Evolutionary conservation across 2,113 vertebrate genomes (phyloP), one percentile per base, ranked within the genome.

Genomic region (Apodemus sylvaticus): DNA sequence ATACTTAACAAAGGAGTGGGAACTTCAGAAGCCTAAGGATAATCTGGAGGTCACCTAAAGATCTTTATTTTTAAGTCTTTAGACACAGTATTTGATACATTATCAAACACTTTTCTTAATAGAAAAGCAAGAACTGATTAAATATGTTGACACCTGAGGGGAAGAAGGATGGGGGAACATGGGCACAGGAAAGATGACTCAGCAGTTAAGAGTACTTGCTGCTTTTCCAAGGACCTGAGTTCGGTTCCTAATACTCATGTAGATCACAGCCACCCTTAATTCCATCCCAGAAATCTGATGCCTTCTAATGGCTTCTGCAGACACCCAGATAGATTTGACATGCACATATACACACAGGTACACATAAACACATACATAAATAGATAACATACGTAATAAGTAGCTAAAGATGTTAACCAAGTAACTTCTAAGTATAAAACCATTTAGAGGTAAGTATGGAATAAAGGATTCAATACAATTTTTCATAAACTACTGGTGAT

Each of bases 391-490:
- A 36, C 5, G 36, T 7, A 68, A 68, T 36, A 51, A 70, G 60
- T 36, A 51, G 3, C 0, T 81, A 51, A 71, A 92, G 71, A 87
- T 42, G 77, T 34, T 64, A 24, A 51, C 26, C 55, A 55, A 51
- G 3, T 87, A 29, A 68, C 70, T 76, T 93, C 39, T 93, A 85
- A 94, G 29, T 85, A 90, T 39, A 17, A 82, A 76, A 77, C 29
- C 12, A 90, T 68, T 96, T 81, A 95, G 55, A 94, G 92, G 94
- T 1, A 86, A 48, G 86, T 88, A 42, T 48, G 24, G 14, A 7
- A 45, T 90, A 48, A 4, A 4, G 2, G 1, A 83, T 94, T 78
- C 76, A 36, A 62, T 68, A 81, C 64, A 64, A 45, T 88, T 78
- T 90, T 13, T 9, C 48, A 90, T 77, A 58, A 90, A 94, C 64